Percentiles rank a stretch among this genome's conserved stretches.
Conservation (phyloP, 2,888 invertebrate species). For the Hanleya hanleyi region DNA sequence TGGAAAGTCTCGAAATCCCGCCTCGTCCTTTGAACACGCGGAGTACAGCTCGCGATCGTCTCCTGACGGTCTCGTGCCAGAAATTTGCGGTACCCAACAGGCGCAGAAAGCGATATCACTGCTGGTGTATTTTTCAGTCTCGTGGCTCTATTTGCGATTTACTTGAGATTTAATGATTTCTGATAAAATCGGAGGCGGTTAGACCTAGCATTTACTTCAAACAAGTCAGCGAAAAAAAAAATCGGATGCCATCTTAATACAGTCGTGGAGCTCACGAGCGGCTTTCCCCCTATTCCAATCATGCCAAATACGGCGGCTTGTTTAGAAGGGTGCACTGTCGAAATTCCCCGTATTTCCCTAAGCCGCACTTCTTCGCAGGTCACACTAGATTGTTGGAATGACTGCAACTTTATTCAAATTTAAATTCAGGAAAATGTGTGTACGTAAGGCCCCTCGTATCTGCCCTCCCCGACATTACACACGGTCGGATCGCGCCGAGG, state of each 20-base stretch:
- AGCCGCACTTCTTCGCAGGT: neutral
- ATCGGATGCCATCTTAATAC: neutral
- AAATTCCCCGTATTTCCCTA: neutral
- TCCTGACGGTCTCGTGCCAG: neutral
- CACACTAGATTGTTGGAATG: constrained; percentile 8
- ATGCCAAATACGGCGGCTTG: neutral
- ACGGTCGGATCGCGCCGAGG: neutral
- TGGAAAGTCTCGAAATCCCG: neutral
- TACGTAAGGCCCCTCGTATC: constrained; percentile 5
- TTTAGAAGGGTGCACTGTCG: neutral
- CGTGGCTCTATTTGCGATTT: constrained; percentile 4
- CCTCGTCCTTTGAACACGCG: neutral
- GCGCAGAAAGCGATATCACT: neutral
- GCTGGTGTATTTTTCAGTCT: neutral
- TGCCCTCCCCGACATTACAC: neutral
- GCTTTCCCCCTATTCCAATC: neutral
- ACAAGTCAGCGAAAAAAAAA: neutral
- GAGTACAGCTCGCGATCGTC: neutral
- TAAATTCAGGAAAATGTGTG: constrained; percentile 12
- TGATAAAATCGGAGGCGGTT: constrained; percentile 7
- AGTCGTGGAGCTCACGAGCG: neutral
- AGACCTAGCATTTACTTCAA: constrained; percentile 3
- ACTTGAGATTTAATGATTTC: constrained; percentile 12
- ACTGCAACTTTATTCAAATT: constrained; percentile 11
- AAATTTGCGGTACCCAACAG: neutral